A percentile compares a stretch with the other conserved stretches of the same genome.
These are phyloP conservation scores for Pseudeuparius sepicola DNA, from an alignment of 2,888 invertebrate genomes.

Conservation along the genomic window DNA sequence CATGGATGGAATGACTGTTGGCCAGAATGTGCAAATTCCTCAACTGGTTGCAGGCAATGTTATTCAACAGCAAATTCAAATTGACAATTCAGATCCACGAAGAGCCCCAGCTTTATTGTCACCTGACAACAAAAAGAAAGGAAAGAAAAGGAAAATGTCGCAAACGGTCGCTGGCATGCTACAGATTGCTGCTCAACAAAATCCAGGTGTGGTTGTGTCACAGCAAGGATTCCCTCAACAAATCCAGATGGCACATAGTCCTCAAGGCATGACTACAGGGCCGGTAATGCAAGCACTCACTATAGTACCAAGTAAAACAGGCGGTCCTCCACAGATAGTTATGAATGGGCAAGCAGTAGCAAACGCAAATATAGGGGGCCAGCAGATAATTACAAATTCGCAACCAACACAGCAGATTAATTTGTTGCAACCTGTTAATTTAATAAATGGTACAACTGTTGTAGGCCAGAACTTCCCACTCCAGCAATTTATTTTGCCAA, in stretches of 20 bases:
- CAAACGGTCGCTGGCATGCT: constrained; percentile 62
- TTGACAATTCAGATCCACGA: constrained; percentile 47
- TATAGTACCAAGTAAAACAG: constrained; percentile 66
- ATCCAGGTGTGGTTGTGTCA: constrained; percentile 50
- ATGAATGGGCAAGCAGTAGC: constrained; percentile 60
- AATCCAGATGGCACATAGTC: constrained; percentile 58
- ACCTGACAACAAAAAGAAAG: constrained; percentile 50
- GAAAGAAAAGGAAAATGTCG: constrained; percentile 63
- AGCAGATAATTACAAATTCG: constrained; percentile 54
- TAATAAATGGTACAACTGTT: constrained; percentile 59
- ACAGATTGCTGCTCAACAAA: constrained; percentile 59
- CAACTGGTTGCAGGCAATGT: constrained; percentile 59
- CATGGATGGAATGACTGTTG: constrained; percentile 50
- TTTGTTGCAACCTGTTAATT: constrained; percentile 70
- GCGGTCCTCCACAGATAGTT: constrained; percentile 62
- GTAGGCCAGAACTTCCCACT: constrained; percentile 69
- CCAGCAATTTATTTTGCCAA: constrained; percentile 76
- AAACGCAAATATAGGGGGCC: constrained; percentile 49
- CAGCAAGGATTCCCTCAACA: constrained; percentile 56
- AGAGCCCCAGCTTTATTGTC: constrained; percentile 45
- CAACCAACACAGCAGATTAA: constrained; percentile 53
- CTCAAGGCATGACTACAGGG: constrained; percentile 54
- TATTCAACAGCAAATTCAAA: constrained; percentile 45
- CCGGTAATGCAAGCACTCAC: constrained; percentile 67
- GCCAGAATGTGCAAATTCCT: constrained; percentile 59